Evolutionary conservation across 2,888 invertebrate species (phyloP).

Genomic region (Polyommatus icarus): DNA sequence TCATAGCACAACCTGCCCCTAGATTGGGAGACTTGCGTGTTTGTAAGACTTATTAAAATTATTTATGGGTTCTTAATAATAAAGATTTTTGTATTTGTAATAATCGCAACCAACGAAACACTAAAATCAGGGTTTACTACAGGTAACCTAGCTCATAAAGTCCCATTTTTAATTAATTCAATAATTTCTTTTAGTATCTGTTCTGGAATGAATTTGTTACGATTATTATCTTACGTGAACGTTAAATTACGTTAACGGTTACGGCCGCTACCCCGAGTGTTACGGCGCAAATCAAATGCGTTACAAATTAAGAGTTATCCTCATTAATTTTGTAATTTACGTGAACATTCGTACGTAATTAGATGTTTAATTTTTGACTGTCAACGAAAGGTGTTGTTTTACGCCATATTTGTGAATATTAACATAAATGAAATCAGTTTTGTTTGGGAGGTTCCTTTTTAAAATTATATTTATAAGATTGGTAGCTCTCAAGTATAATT

Average conservation of each 20-base stretch:
- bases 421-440: not conserved
- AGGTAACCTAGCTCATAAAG: not conserved
- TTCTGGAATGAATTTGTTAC: slow-evolving; percentile 1
- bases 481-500: too few species aligned
- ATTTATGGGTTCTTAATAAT: too few species aligned
- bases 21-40: too few species aligned
- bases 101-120: not conserved
- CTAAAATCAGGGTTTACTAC: not conserved
- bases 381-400: not conserved
- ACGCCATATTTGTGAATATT: not conserved
- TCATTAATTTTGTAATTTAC: slow-evolving; percentile 7
- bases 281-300: not conserved
- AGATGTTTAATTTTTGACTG: not conserved
- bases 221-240: slow-evolving; percentile 15
- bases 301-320: not conserved
- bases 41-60: too few species aligned
- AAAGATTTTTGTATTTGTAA: too few species aligned
- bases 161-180: not conserved
- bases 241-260: not conserved
- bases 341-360: not conserved
- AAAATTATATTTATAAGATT: too few species aligned
- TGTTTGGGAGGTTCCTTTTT: too few species aligned
- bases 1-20: too few species aligned
- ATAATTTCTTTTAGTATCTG: slow-evolving; percentile 11
- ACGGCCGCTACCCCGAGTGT: not conserved